Evolutionary conservation across 2,113 vertebrate species (phyloP).

Genomic region (Nerophis lumbriciformis): DNA sequence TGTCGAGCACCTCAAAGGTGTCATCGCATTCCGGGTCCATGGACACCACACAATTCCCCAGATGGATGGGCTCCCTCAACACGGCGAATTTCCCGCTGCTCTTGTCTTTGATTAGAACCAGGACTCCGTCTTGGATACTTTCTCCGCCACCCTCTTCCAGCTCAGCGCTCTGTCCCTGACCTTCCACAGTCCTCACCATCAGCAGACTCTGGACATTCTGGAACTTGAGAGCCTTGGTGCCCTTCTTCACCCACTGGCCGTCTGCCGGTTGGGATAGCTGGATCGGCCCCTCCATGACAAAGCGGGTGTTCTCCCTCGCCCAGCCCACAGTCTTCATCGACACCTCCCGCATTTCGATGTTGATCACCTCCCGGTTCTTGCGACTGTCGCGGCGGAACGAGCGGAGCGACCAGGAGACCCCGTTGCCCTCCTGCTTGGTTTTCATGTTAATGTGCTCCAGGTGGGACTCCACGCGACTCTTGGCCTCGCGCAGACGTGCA

Average conservation of each 20-base stretch:
- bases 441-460: constrained; percentile 95
- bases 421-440: constrained; percentile 83
- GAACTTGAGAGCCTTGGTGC: constrained; percentile 87
- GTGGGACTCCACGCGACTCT: constrained; percentile 86
- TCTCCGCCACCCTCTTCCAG: constrained; percentile 39
- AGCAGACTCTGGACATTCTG: constrained; percentile 86
- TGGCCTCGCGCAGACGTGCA: constrained; percentile 80
- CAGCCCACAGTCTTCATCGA: constrained; percentile 85
- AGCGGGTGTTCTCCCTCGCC: constrained; percentile 81
- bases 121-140: constrained; percentile 76
- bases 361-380: constrained; percentile 84
- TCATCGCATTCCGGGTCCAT: constrained; percentile 81
- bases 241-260: constrained; percentile 87
- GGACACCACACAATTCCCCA: constrained; percentile 85
- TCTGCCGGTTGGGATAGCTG: constrained; percentile 85
- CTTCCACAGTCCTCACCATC: constrained; percentile 74
- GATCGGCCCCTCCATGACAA: constrained; percentile 85
- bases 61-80: constrained; percentile 82
- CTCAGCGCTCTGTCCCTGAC: constrained; percentile 23
- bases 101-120: constrained; percentile 88
- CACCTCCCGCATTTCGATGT: constrained; percentile 86
- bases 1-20: constrained; percentile 88
- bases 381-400: constrained; percentile 88
- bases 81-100: constrained; percentile 85
- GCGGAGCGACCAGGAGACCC: constrained; percentile 82